Evolutionary conservation across 1,140 invertebrate species (phyloP), one percentile per base, ranked within the genome.

Genomic region (Aleiodes sp.): DNA sequence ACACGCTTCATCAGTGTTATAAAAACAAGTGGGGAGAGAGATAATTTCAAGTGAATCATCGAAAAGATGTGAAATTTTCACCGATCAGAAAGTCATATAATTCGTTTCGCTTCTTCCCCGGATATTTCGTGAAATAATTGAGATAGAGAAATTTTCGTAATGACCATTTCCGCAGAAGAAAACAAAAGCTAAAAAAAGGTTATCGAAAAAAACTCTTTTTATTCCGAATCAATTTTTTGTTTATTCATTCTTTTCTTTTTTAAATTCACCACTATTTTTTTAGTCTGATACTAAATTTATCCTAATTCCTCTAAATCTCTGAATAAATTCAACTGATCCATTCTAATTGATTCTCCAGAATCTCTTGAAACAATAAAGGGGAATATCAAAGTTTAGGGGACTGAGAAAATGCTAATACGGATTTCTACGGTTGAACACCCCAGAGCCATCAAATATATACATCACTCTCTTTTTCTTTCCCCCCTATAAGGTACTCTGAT

Each of bases 401-500:
- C 75, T 70, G 72, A n/a, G n/a, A n/a, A 70, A 70, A 70, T 72
- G 73, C 68, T 77, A 78, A 82, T 78, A 72, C 56, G 62, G 74
- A 74, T 81, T 80, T 77, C 72, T 70, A 78, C 73, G 79, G 73
- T 76, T 65, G 61, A 73, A 78, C 79, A 78, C 79, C 71, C 71
- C 43, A 35, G 12, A 19, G 46, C 33, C 75, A 70, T 73, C 71
- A 72, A 57, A n/a, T n/a, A n/a, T n/a, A n/a, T n/a, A n/a, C n/a
- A n/a, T n/a, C n/a, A n/a, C n/a, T n/a, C n/a, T n/a, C n/a, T n/a
- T n/a, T n/a, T n/a, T n/a, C n/a, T n/a, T 41, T 72, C 68, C 59
- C 65, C 72, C 56, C 26, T 35, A 56, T 43, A 14, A 24, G n/a
- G n/a, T 39, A 63, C 31, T 39, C 75, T 46, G 69, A 73, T 67